A percentile compares a stretch with the other conserved stretches of the same genome.
Conservation (phyloP, 2,113 vertebrate species). For the Zosterops lateralis region DNA sequence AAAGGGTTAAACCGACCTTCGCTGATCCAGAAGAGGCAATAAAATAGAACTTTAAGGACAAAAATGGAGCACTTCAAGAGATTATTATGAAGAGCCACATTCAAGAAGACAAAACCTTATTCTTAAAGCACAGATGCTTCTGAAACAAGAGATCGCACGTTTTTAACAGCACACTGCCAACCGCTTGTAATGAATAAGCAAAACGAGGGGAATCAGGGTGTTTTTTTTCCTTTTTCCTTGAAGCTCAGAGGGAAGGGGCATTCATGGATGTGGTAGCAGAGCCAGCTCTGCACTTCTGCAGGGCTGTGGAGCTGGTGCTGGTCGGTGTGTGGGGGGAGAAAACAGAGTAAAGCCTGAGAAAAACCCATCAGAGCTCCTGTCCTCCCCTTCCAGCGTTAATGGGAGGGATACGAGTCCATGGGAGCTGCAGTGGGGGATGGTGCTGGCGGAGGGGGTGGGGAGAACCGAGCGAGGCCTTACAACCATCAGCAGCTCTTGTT, state of each 20-base stretch:
- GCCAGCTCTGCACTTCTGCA: slow-evolving; percentile 33
- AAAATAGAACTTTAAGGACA: slow-evolving; percentile 60
- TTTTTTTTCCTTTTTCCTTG: not conserved
- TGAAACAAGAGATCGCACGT: slow-evolving; percentile 37
- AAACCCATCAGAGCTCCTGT: slow-evolving; percentile 58
- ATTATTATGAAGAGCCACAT: slow-evolving; percentile 25
- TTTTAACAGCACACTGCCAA: slow-evolving; percentile 29
- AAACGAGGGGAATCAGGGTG: not conserved
- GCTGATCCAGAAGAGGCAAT: slow-evolving; percentile 24
- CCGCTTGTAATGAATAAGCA: slow-evolving; percentile 44
- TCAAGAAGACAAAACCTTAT: slow-evolving; percentile 43
- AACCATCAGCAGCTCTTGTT: slow-evolving; percentile 59
- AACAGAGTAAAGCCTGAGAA: slow-evolving; percentile 40
- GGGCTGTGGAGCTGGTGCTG: slow-evolving; percentile 14
- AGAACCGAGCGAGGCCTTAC: slow-evolving; percentile 63
- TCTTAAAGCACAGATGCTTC: slow-evolving; percentile 49
- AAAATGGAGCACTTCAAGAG: slow-evolving; percentile 39
- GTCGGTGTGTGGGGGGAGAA: not conserved
- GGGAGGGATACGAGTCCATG: slow-evolving; percentile 52
- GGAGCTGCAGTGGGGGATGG: slow-evolving; percentile 70
- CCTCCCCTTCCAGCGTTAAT: slow-evolving; percentile 63
- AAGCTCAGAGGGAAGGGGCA: not conserved
- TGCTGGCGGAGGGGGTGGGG: slow-evolving; percentile 63
- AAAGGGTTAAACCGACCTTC: slow-evolving; percentile 54
- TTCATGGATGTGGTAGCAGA: slow-evolving; percentile 1